Evolutionary conservation across 1,140 invertebrate species (phyloP).

Genomic region (Anoplolepis gracilipes): DNA sequence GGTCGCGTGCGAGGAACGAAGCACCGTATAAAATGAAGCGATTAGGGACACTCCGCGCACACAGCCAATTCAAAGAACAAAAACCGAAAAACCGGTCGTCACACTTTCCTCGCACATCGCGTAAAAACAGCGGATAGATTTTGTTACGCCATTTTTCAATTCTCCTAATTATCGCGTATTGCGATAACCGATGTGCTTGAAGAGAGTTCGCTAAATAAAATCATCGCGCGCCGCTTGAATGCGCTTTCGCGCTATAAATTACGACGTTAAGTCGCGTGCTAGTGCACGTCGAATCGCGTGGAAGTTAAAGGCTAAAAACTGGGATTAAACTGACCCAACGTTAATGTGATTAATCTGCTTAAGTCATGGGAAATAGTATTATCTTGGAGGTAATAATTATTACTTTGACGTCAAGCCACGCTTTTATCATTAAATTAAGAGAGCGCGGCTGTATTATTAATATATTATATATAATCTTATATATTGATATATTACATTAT

Average conservation of each 20-base stretch:
- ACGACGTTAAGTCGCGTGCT: conserved; percentile 34
- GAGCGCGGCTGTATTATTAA: conserved; percentile 11
- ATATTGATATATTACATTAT: too few species aligned
- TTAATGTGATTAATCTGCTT: conserved; percentile 53
- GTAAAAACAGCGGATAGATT: conserved; percentile 35
- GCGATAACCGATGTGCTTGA: conserved; percentile 28
- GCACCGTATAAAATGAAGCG: conserved; percentile 66
- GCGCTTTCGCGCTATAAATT: conserved; percentile 57
- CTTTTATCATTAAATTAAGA: conserved; percentile 12
- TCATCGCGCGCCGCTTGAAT: conserved; percentile 39
- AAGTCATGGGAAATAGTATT: conserved; percentile 27
- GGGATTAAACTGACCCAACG: conserved; percentile 40
- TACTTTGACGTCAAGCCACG: conserved; percentile 25
- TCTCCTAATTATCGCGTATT: conserved; percentile 36
- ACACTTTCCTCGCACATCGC: not conserved
- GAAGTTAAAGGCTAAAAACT: conserved; percentile 59
- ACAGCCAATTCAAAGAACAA: conserved; percentile 11
- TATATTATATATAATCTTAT: too few species aligned
- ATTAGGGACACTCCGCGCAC: conserved; percentile 58
- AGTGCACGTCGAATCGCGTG: conserved; percentile 42
- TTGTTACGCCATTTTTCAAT: conserved; percentile 49
- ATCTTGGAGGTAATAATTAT: conserved; percentile 43
- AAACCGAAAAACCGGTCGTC: conserved; percentile 40
- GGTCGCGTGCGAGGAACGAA: conserved; percentile 36
- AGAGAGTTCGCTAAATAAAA: conserved; percentile 47